Base-by-base conservation (phyloP, 2,888 invertebrate genomes). In the Ennomos quercinarius region DNA sequence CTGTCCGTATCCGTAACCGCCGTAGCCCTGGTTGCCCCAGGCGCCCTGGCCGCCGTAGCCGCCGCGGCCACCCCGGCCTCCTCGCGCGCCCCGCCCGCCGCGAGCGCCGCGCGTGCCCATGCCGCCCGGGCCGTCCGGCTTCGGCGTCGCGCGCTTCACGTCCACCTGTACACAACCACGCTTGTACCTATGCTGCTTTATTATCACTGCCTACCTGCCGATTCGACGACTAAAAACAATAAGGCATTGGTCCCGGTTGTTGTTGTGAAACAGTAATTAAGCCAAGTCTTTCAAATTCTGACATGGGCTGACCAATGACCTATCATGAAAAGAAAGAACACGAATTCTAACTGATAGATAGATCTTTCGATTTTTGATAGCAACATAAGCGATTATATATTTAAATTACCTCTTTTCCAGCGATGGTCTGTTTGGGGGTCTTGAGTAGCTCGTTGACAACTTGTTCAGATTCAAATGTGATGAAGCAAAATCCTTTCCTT, bases 401-500 rank as follows among this genome's bases (percentile, higher is more conserved):
- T 12, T 37, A 68, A 84, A 92, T 80, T 78, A 96, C 97, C 94
- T 98, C 98, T 92, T 98, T 98, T 71, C 97, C 98, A 71, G 96
- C 97, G 73, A 98, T 98, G 52, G 96, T 97, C 87, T 98, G 98
- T 89, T 98, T 98, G 10, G 98, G 97, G 52, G 97, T 97, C 87
- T 98, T 98, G 63, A 98, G 93, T 52, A 98, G 93, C 85, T 98
- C 98, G 79, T 97, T 97, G 36, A 98, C 98, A 54, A 98, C 97
- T 87, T 97, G 97, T 88, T 98, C 98, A 36, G 97, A 97, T 84
- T 99, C 99, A 81, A 99, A 99, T 70, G 99, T 99, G 84, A 99
- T 98, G 89, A 99, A 99, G 86, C 98, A 99, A 94, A 99, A 99
- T 63, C 97, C 98, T 93, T 99, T 97, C 77, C 99, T 95, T 89